Evolutionary conservation across 2,888 invertebrate species (phyloP).

Genomic region (Eupithecia subfuscata): DNA sequence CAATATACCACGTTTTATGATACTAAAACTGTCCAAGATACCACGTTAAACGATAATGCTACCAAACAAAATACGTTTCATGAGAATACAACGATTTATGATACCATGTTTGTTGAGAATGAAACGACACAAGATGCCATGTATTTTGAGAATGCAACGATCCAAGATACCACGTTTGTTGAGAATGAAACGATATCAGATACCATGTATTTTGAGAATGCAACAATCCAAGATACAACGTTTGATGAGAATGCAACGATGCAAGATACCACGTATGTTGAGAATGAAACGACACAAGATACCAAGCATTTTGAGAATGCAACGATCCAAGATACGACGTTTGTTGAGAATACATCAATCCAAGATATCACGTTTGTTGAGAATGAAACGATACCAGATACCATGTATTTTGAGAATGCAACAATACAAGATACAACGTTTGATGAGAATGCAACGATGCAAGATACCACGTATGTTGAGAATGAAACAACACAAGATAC

Average conservation of each 20-base stretch:
- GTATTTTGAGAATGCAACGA: background rate
- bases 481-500: background rate
- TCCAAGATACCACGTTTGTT: background rate
- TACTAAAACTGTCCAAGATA: background rate
- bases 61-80: background rate
- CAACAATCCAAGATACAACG: background rate
- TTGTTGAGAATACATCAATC: background rate
- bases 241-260: background rate
- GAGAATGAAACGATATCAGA: no score
- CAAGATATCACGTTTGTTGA: background rate
- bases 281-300: background rate
- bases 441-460: background rate
- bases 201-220: background rate
- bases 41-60: background rate
- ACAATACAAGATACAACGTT: background rate
- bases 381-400: background rate
- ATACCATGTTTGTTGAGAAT: background rate
- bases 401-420: background rate
- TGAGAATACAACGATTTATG: background rate
- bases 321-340: background rate
- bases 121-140: background rate
- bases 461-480: background rate
- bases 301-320: background rate
- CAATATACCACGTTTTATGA: background rate
- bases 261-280: background rate